Evolutionary conservation across 2,888 invertebrate species (phyloP).

Genomic region (Sabatieria punctata): DNA sequence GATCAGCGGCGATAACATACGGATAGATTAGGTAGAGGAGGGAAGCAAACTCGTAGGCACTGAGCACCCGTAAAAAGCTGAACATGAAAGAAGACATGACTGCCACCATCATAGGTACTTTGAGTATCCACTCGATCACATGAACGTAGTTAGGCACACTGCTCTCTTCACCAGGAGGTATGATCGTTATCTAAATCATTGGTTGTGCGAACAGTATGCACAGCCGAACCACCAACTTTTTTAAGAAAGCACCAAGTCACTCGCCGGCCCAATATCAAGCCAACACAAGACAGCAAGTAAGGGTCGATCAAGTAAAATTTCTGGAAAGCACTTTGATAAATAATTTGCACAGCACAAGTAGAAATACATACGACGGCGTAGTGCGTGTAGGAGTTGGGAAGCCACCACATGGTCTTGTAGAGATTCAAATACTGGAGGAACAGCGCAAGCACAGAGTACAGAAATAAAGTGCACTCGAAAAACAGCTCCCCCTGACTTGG

Average conservation of each 20-base stretch:
- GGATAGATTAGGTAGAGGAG: constrained; percentile 72
- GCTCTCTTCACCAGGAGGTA: constrained; percentile 1
- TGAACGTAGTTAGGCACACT: constrained; percentile 5
- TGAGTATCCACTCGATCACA: constrained; percentile 39
- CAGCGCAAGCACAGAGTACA: constrained; percentile 57
- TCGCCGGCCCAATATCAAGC: constrained; percentile 58
- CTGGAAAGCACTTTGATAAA: constrained; percentile 42
- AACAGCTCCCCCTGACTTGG: constrained; percentile 54
- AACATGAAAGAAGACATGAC: constrained; percentile 25
- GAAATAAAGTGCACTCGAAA: constrained; percentile 67
- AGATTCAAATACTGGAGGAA: constrained; percentile 77
- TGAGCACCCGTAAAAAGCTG: constrained; percentile 43
- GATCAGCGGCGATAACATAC: constrained; percentile 45
- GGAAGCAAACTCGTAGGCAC: constrained; percentile 56
- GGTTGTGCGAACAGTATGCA: not conserved
- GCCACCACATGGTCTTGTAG: constrained; percentile 92
- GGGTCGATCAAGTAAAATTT: constrained; percentile 84
- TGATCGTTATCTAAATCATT: constrained; percentile 7
- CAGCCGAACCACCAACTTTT: constrained; percentile 27
- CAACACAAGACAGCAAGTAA: constrained; percentile 64
- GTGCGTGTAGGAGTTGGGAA: constrained; percentile 71
- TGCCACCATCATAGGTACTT: constrained; percentile 24
- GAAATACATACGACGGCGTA: constrained; percentile 61
- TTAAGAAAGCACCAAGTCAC: constrained; percentile 46
- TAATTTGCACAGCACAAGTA: too few relatives aligned